Base-by-base conservation (phyloP, 2,797 vertebrate species). In the Tapirus indicus region DNA sequence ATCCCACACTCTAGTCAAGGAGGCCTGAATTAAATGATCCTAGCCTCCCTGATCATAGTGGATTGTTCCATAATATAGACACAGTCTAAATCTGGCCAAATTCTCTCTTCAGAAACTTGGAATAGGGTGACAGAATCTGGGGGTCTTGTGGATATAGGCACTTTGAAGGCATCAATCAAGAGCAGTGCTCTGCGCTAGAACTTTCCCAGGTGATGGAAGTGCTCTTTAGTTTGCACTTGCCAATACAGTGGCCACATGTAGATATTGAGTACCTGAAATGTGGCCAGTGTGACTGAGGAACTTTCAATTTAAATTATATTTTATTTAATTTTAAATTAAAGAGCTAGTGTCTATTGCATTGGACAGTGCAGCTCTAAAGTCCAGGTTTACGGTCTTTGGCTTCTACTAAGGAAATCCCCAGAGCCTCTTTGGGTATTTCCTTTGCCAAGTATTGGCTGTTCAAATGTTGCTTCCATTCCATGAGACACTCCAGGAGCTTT, bases 301-400 rank as follows among this genome's bases (percentile, higher is more conserved):
- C 12, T 56, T 72, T 79, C 68, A 8, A 7, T 35, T 83, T 49
- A 79, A 25, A n/a, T 75, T 27, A 62, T 14, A 49, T 80, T 93
- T 91, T 77, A 66, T 71, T 71, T 90, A 32, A 38, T 27, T 77
- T 86, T 84, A 75, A 72, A 90, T 14, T 52, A 86, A 49, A 58
- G 20, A 38, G 56, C 23, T 21, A 17, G 8, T 18, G 17, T 62
- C 52, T 58, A 64, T n/a, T 9, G 12, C 62, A 69, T 29, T 69
- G 47, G 77, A 23, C 5, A 32, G 17, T 23, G 49, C 7, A 68
- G 20, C 14, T 41, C 68, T 38, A 38, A 62, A 92, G 52, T 27
- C 27, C 64, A 86, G 7, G 88, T 52, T 56, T 78, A 27, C 1
- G n/a, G 71, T 20, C 32, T 41, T 9, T 7, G 23, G 25, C 8